Evolutionary conservation across 30 jellyfish, hydroid and myxozoan genomes (phyloP), one percentile per base, ranked within the genome.

Genomic region (Mastigias papua): DNA sequence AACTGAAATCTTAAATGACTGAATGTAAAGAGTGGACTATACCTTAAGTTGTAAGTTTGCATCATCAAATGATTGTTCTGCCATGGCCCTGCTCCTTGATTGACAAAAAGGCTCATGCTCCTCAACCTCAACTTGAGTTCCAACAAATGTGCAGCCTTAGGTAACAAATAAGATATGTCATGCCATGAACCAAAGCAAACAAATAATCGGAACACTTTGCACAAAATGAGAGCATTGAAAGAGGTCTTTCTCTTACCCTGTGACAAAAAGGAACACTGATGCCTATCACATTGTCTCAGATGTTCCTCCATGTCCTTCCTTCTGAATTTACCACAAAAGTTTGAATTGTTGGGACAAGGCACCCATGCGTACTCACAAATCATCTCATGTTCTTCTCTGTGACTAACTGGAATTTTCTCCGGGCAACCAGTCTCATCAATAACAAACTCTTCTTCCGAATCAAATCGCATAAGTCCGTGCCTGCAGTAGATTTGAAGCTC

Each of bases 261-360:
- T 42, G 16, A 61, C 0, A 73, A 57, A 73, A 29, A 23, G 6
- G 84, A 81, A 57, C 98, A 93, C 10, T 87, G 96, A 1, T 63
- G 62, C 29, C 89, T 50, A 8, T 51, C 82, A 88, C 98, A 93
- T 23, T 46, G 63, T 34, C 27, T 66, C 16, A 93, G 76, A 72
- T 93, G 98, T 2, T 82, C 96, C 0, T 88, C 96, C 23, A 87
- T 60, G 23, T 93, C 93, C 49, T 60, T 69, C 62, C 89, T 93
- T 87, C 97, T 88, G 65, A 93, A 82, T 73, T 88, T 93, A 37
- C 97, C 98, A 89, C 98, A 93, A 48, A 68, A 79, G 51, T 93
- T 93, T 28, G 98, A 93, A 48, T 97, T 87, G 68, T 93, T 93
- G 4, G 98, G 98, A 51, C 98, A 93, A 16, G 97, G 97, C 28